phyloP scores from a whole-genome alignment of 2,888 invertebrate species.

The Idaea straminata region DNA sequence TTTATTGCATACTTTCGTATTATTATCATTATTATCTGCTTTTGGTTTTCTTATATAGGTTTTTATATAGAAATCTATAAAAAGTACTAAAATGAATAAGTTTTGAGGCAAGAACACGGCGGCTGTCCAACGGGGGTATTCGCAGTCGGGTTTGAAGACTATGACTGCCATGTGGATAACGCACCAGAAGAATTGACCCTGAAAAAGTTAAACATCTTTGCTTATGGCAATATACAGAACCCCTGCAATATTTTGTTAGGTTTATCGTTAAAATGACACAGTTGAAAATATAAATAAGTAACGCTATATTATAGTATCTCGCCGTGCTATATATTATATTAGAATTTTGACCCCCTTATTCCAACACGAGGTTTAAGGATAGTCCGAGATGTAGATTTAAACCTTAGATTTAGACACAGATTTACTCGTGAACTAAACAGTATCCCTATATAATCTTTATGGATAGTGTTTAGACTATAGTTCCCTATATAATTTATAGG shows the following conservation, averaged over 20 bases:
- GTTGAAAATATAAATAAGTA: not conserved
- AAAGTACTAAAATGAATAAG: constrained; percentile 83
- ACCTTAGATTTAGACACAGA: too few relatives aligned
- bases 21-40: not conserved
- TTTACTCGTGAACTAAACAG: too few relatives aligned
- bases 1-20: not conserved
- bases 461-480: too few relatives aligned
- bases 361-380: too few relatives aligned
- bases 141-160: constrained; percentile 76
- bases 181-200: constrained; percentile 83
- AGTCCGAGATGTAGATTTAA: too few relatives aligned
- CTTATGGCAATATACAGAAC: not conserved
- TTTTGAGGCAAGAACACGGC: constrained; percentile 83
- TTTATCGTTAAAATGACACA: too few relatives aligned
- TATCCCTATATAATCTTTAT: too few relatives aligned
- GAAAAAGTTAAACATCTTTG: constrained; percentile 38
- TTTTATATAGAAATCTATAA: constrained; percentile 84
- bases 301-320: too few relatives aligned
- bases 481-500: too few relatives aligned
- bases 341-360: too few relatives aligned
- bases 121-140: constrained; percentile 77
- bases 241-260: not conserved
- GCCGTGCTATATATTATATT: too few relatives aligned
- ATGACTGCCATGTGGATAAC: constrained; percentile 75
- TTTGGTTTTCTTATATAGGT: constrained; percentile 73